phyloP scores from a whole-genome alignment of 2,797 vertebrate species.

The Propithecus perrieri region DNA sequence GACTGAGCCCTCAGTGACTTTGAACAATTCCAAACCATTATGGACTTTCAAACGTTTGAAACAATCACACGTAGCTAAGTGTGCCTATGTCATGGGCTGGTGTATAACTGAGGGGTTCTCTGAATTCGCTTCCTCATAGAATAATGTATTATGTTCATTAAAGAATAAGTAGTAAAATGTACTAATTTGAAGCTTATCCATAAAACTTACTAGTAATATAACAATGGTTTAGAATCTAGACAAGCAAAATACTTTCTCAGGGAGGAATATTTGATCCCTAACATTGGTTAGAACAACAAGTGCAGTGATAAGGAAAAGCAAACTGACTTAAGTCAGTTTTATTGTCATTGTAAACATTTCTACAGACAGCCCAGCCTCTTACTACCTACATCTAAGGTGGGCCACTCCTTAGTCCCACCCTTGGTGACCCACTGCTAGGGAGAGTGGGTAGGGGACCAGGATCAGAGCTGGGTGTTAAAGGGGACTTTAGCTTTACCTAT shows the following conservation, averaged over 20 bases:
- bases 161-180: neutral
- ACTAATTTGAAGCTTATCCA: neutral
- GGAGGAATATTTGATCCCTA: neutral
- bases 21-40: neutral
- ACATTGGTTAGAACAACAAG: neutral
- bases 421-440: neutral
- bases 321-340: neutral
- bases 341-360: neutral
- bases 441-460: neutral
- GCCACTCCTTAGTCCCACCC: neutral
- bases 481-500: neutral
- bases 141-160: neutral
- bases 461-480: neutral
- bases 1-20: neutral
- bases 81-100: neutral
- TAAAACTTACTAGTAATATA: neutral
- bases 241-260: constrained; percentile 18
- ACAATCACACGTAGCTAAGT: neutral
- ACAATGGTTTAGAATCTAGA: neutral
- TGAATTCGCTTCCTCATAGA: neutral
- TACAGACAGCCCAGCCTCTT: neutral
- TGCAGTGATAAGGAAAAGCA: neutral
- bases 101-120: neutral
- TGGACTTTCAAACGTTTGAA: neutral
- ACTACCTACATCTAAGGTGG: too few relatives aligned